Conservation (phyloP, 2,113 vertebrate genomes). For the Ploceus nigricollis region DNA sequence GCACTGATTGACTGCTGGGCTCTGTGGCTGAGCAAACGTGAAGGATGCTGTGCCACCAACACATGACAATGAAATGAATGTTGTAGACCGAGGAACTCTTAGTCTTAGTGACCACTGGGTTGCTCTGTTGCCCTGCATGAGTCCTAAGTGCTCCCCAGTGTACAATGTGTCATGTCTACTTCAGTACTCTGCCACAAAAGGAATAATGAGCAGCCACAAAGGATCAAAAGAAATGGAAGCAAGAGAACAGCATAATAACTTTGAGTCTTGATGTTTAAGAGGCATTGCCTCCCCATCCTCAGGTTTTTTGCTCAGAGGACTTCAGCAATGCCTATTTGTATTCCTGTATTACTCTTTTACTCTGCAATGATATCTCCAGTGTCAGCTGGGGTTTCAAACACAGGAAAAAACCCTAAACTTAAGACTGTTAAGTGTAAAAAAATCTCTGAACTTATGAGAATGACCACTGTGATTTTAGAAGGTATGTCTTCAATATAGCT, state of each 20-base stretch:
- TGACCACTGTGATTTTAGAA: not conserved
- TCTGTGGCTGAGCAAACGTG: accelerated
- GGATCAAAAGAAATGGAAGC: not conserved
- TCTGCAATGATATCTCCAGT: not conserved
- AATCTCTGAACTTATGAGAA: not conserved
- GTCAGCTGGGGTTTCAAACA: not conserved
- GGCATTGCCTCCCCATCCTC: accelerated
- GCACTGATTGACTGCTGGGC: no score
- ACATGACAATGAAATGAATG: accelerated
- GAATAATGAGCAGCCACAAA: accelerated
- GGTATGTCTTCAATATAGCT: not conserved
- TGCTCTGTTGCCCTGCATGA: not conserved
- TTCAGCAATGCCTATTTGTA: not conserved
- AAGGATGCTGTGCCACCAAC: not conserved
- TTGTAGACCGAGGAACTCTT: not conserved
- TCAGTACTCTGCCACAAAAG: not conserved
- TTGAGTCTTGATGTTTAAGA: not conserved
- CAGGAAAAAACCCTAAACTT: not conserved
- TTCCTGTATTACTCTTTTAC: not conserved
- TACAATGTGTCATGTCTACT: accelerated
- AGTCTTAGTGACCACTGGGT: no score
- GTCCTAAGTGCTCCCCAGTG: no score
- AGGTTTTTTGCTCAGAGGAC: not conserved
- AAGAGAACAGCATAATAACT: not conserved
- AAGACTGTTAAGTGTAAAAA: not conserved